Conservation (phyloP, 2,888 invertebrate species). For the Calameuta pallipes region DNA sequence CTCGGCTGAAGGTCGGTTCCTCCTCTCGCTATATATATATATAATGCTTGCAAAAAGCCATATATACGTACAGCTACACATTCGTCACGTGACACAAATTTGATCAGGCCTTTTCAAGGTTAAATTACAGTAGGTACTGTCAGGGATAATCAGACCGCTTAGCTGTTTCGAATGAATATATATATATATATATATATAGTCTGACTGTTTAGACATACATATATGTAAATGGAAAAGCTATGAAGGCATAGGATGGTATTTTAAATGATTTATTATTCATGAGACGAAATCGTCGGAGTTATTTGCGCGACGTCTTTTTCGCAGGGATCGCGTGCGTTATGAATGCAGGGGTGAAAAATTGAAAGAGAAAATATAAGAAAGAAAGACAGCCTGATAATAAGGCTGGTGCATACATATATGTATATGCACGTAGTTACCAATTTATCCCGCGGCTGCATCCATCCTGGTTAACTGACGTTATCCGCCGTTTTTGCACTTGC, state of each 20-base stretch:
- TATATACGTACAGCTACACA: too few relatives aligned
- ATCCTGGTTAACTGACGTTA: not conserved
- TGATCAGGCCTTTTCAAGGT: not conserved
- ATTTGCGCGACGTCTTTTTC: not conserved
- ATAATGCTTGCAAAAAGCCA: too few relatives aligned
- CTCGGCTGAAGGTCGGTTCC: not conserved
- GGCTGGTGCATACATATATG: not conserved
- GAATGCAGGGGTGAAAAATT: not conserved
- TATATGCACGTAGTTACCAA: not conserved
- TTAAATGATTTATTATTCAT: not conserved
- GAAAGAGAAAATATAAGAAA: not conserved
- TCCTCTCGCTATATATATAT: too few relatives aligned
- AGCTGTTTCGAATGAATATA: not conserved
- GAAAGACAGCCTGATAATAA: not conserved
- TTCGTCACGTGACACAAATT: not conserved
- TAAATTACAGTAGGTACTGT: not conserved
- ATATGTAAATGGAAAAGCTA: not conserved
- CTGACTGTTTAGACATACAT: not conserved
- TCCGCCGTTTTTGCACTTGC: not conserved
- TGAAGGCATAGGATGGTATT: not conserved
- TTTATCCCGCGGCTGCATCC: not conserved
- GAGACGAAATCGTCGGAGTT: not conserved
- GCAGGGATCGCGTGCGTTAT: not conserved
- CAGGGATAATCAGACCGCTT: not conserved
- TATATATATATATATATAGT: not conserved